Base-by-base conservation (phyloP, 2,113 vertebrate species). In the Paratilapia polleni region DNA sequence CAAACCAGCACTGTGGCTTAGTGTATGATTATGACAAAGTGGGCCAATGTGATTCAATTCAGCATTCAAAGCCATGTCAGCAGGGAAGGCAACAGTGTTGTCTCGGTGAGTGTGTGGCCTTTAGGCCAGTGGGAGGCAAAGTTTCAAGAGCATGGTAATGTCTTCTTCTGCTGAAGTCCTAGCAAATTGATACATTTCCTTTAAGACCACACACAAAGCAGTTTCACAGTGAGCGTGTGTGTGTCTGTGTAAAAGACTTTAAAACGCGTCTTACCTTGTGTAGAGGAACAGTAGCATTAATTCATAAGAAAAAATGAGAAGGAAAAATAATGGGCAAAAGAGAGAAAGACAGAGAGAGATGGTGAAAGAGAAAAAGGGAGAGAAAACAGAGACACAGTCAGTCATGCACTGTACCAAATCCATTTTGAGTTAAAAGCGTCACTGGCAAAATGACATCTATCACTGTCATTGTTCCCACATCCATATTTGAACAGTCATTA, bases 401-500 rank as follows among this genome's bases (percentile, higher is more conserved):
- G 90, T 82, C 79, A 74, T 80, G 76, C 76, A 82, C 70, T 64
- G 41, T 68, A 91, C 78, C 86, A 80, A 88, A 90, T 80, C 57
- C 73, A 88, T 91, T 93, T 82, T 64, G 66, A 87, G 68, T 90
- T 92, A 91, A 92, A 92, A 91, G 82, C 34, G 20, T 90, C 80
- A 88, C 66, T 83, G 60, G 84, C 88, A 91, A 87, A 91, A 78
- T 89, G 87, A 89, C 90, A 94, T 94, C 88, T 89, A 90, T 94
- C 93, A 94, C 79, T 90, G 94, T 93, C 92, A 86, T 36, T 78
- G 82, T 88, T 87, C 80, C 34, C 85, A 87, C 61, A 66, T 92
- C 77, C 88, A 90, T 83, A 92, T 89, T 89, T 59, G 78, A 93
- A 26, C 75, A 84, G 90, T 87, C 91, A 95, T 94, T 93, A 93